Base-by-base conservation (phyloP, 2,113 vertebrate genomes). In the Psilopogon haemacephalus region DNA sequence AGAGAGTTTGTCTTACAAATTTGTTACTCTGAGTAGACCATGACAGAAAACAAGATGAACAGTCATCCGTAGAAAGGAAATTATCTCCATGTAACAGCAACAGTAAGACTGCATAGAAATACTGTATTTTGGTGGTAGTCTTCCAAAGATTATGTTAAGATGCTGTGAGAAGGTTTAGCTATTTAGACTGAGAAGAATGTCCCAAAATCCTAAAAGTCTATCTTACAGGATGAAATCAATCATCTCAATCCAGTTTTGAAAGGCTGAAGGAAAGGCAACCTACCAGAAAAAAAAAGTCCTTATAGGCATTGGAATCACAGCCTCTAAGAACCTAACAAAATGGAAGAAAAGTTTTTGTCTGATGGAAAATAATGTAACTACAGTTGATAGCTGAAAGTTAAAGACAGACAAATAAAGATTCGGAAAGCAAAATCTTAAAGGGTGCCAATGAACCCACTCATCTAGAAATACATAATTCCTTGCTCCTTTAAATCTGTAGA, bases 281-380 rank as follows among this genome's bases (percentile, higher is more conserved):
- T 64, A 40, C 15, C 42, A 55, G 24, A 55, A 32, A 33, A 33
- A 90, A 85, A 83, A 5, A n/a, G n/a, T n/a, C 6, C 11, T n/a
- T 44, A 58, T 0, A 58, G 27, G 27, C 38, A 75, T 0, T 71
- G 24, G 48, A 16, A 67, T 59, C 33, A 26, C 2, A 1, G 15
- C 30, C 20, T 13, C 13, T 33, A 79, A 75, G 33, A 38, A 85
- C 6, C 24, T 55, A 63, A 72, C 56, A 52, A 27, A 19, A 30
- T 24, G 58, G 54, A 74, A 9, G 67, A 26, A 59, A 59, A 58
- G 35, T 6, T 2, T 88, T 60, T 58, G 35, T 52, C 38, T 58
- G 46, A 54, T 58, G 30, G 30, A 48, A 37, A 64, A 56, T 32
- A 69, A 52, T 26, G 9, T 38, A 78, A 78, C 24, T 56, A 64